These are phyloP conservation scores for Phymorhynchus buccinoides DNA, from an alignment of 1,140 invertebrate species.

Conservation along the genomic window DNA sequence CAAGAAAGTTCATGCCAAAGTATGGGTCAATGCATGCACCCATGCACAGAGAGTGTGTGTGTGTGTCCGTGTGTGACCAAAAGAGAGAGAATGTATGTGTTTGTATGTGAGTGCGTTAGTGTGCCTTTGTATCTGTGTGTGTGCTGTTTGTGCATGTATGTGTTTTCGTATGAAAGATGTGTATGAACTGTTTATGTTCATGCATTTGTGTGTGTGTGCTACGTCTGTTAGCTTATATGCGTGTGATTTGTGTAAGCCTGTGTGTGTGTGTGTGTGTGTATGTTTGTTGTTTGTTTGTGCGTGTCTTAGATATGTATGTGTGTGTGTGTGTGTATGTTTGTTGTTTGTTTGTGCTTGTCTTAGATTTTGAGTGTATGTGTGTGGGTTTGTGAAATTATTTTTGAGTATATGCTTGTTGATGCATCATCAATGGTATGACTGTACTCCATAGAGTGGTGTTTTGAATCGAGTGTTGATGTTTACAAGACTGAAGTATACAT, in stretches of 20 bases:
- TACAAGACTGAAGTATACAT: not conserved
- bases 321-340: constrained; percentile 3
- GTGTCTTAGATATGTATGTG: not conserved
- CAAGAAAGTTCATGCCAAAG: not conserved
- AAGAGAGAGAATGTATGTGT: no score
- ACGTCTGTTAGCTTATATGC: no score
- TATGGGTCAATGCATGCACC: no score
- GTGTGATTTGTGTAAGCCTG: not conserved
- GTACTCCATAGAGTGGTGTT: not conserved
- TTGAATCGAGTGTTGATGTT: not conserved
- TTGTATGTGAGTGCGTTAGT: no score
- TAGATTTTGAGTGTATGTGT: not conserved
- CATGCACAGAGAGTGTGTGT: no score
- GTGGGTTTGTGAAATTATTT: not conserved
- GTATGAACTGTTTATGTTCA: no score
- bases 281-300: not conserved
- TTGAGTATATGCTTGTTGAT: not conserved
- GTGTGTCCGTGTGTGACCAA: no score
- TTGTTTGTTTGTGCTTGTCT: not conserved
- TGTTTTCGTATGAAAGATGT: no score
- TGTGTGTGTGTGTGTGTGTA: not conserved
- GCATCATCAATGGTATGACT: no score
- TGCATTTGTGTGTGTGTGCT: no score
- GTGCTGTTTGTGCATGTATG: no score
- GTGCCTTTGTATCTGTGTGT: no score